These are phyloP conservation scores for Napeogenes sylphis DNA, from an alignment of 2,888 invertebrate species.

Conservation along the genomic window DNA sequence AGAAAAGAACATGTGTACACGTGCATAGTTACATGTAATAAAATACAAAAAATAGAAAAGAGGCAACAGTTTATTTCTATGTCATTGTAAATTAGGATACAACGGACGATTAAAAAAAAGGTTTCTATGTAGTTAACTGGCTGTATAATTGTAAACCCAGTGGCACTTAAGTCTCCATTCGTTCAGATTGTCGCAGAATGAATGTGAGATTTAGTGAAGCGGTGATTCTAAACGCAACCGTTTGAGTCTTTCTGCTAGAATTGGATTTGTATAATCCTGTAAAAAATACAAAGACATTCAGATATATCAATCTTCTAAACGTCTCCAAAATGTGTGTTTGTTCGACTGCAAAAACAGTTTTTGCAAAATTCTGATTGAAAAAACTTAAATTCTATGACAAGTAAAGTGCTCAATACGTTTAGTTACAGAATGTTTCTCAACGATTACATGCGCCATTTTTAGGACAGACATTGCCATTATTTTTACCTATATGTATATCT, in stretches of 20 bases:
- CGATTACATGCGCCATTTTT: too few relatives aligned
- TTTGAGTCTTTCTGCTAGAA: conserved; percentile 40
- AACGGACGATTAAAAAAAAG: conserved; percentile 7
- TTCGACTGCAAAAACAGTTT: conserved; percentile 37
- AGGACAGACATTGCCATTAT: too few relatives aligned
- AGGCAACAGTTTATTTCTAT: conserved; percentile 1
- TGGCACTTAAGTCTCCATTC: conserved; percentile 40
- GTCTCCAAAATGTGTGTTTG: conserved; percentile 41
- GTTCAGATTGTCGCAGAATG: conserved; percentile 42
- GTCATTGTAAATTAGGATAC: background rate
- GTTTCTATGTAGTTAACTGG: conserved; percentile 32
- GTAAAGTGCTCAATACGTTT: conserved; percentile 28
- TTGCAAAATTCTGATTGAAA: conserved; percentile 1
- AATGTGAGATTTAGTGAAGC: conserved; percentile 39
- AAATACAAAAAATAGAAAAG: background rate
- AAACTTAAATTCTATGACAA: background rate
- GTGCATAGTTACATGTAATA: background rate
- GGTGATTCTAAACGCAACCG: conserved; percentile 44
- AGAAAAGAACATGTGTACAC: too few relatives aligned
- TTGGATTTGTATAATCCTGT: conserved; percentile 60
- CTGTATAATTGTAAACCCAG: conserved; percentile 44
- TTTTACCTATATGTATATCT: too few relatives aligned
- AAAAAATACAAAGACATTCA: conserved; percentile 50
- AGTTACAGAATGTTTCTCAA: conserved; percentile 15
- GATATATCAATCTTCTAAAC: conserved; percentile 47